Evolutionary conservation across 2,888 invertebrate species (phyloP).

Genomic region (Lasioglossum leucozonium): DNA sequence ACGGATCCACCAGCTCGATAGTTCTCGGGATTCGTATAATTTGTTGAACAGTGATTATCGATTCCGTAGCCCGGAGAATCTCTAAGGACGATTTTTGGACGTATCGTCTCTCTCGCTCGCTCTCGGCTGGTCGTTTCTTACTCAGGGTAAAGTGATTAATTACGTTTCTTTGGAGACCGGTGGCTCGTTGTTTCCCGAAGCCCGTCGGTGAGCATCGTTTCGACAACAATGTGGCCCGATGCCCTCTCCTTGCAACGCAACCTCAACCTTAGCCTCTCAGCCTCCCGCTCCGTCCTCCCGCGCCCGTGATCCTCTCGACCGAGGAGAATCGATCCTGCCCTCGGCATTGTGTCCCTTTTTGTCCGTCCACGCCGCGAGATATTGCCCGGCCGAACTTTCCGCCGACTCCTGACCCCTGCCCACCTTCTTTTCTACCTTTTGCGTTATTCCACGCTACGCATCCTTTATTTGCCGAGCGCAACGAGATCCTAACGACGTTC

Average conservation of each 20-base stretch:
- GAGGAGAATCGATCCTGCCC: slow-evolving; percentile 83
- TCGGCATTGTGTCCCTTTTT: slow-evolving; percentile 83
- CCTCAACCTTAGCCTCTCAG: slow-evolving; percentile 53
- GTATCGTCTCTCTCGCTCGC: background rate
- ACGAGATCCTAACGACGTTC: slow-evolving; percentile 66
- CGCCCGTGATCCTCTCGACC: slow-evolving; percentile 73
- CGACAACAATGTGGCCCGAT: slow-evolving; percentile 75
- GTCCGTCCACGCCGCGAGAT: slow-evolving; percentile 79
- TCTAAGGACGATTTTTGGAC: background rate
- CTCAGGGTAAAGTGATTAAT: slow-evolving; percentile 81
- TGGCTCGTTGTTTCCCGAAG: slow-evolving; percentile 77
- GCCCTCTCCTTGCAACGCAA: slow-evolving; percentile 60
- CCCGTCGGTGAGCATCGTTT: slow-evolving; percentile 73
- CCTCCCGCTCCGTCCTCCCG: slow-evolving; percentile 59
- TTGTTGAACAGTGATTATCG: background rate
- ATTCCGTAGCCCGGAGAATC: fast-evolving
- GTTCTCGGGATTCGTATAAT: background rate
- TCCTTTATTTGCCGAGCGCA: slow-evolving; percentile 51
- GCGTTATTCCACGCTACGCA: slow-evolving; percentile 38
- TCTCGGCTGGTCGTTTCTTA: slow-evolving; percentile 25
- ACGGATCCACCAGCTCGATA: too few species aligned
- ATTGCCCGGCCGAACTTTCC: slow-evolving; percentile 77
- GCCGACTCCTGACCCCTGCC: slow-evolving; percentile 71
- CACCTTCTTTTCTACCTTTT: slow-evolving; percentile 47
- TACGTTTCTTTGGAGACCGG: slow-evolving; percentile 77